Evolutionary conservation across 2,113 vertebrate species (phyloP).

Genomic region (Pao palembangensis): DNA sequence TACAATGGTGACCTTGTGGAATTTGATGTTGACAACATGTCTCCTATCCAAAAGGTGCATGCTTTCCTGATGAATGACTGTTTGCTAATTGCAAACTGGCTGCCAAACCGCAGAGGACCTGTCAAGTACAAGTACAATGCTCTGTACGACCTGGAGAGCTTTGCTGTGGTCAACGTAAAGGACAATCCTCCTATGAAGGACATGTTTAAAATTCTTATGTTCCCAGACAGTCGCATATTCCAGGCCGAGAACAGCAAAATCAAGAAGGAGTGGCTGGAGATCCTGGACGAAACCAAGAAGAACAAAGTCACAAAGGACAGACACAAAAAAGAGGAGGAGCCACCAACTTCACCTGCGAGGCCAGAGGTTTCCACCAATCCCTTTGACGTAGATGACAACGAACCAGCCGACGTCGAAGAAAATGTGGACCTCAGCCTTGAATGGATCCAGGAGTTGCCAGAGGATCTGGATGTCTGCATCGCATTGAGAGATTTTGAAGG

Average conservation of each 20-base stretch:
- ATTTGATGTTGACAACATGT: constrained; percentile 94
- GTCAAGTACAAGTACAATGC: constrained; percentile 90
- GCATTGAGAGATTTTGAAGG: constrained; percentile 97
- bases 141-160: constrained; percentile 88
- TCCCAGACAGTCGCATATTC: constrained; percentile 94
- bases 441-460: constrained; percentile 96
- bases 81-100: constrained; percentile 87
- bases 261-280: constrained; percentile 98
- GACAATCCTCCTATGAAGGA: constrained; percentile 98
- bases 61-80: constrained; percentile 98
- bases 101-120: constrained; percentile 85
- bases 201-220: constrained; percentile 99
- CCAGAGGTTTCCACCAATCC: constrained; percentile 80
- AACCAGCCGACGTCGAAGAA: constrained; percentile 67
- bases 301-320: constrained; percentile 83
- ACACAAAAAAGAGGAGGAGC: constrained; percentile 84
- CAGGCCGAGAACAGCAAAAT: constrained; percentile 98
- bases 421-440: constrained; percentile 84
- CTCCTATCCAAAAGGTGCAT: constrained; percentile 90
- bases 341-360: constrained; percentile 60
- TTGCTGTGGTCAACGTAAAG: constrained; percentile 95
- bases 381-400: constrained; percentile 77
- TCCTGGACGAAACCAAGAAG: constrained; percentile 94
- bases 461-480: constrained; percentile 95
- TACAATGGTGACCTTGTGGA: constrained; percentile 96